A percentile compares a stretch with the other conserved stretches of the same genome.
phyloP scores from a whole-genome alignment of 2,797 vertebrate species.

The Margarornis squamiger region DNA sequence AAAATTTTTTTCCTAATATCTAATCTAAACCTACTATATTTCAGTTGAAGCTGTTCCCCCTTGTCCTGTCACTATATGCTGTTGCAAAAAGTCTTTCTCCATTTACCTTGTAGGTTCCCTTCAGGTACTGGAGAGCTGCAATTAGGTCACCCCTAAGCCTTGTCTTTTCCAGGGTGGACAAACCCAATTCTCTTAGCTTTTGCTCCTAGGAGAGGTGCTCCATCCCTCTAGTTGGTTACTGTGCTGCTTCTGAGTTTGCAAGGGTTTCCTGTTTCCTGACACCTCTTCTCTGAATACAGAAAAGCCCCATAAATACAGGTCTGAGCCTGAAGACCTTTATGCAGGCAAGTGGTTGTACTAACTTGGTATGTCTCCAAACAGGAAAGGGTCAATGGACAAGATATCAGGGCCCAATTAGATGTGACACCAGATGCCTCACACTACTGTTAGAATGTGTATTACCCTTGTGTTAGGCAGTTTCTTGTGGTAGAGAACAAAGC shows the following conservation, averaged over 20 bases:
- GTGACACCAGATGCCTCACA: neutral
- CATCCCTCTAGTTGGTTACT: neutral
- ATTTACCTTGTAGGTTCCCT: neutral
- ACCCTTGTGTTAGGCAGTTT: neutral
- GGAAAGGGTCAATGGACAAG: neutral
- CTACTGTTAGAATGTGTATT: neutral
- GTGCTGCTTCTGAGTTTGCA: neutral
- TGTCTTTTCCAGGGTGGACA: neutral
- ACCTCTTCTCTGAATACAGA: neutral
- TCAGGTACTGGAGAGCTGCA: neutral
- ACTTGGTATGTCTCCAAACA: neutral
- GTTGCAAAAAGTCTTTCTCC: neutral
- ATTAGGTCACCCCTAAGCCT: neutral
- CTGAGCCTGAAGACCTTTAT: neutral
- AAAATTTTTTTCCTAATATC: neutral
- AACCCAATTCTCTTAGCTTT: neutral
- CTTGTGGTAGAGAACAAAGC: neutral
- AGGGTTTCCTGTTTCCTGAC: neutral
- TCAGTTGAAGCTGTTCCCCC: neutral
- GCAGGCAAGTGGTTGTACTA: neutral
- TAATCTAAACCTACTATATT: neutral
- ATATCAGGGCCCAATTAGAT: neutral
- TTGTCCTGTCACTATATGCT: neutral
- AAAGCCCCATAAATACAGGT: neutral
- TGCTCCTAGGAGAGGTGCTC: neutral